Base-by-base conservation (phyloP, 2,797 vertebrate species). In the Otolemur crassicaudatus region DNA sequence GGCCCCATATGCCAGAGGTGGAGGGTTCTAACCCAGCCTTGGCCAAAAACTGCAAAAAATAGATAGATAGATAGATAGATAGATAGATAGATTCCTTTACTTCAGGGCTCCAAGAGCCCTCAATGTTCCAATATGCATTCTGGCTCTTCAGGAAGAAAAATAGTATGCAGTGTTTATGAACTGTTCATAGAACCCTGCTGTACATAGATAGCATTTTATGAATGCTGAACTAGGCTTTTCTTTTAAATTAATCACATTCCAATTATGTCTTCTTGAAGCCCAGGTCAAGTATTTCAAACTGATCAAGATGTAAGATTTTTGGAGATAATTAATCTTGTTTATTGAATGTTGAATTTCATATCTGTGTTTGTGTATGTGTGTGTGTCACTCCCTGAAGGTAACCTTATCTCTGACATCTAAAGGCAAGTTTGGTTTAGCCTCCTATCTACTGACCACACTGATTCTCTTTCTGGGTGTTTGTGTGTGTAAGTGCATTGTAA, bases 191-290 rank as follows among this genome's bases (percentile, higher is more conserved):
- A 87, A 87, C 82, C 14, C 40, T 94, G 72, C 58, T 90, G n/a
- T 63, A 87, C 40, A 37, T 87, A 87, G 6, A 46, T 87, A 87
- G 6, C n/a, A 87, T 76, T 12, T 69, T 94, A 56, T 53, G n/a
- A 87, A 43, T 25, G 37, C 34, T 86, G 46, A 25, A 82, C n/a
- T 13, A 73, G 29, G 10, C 60, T 87, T 46, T 73, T 65, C 43
- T 92, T 88, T 88, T 70, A 88, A 31, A 82, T 81, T 76, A 76
- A 96, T 70, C 61, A 87, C 49, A 43, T 92, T 95, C 31, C 56
- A 63, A 9, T 77, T 75, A 87, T 76, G 6, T 94, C 40, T 93
- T 93, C 46, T 91, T 91, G 63, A 91, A 91, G 27, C 70, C 19
- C 61, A 63, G 31, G 56, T 83, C 23, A 77, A 46, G 20, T 77